Evolutionary conservation across 2,797 vertebrate species (phyloP).

Genomic region (Argya squamiceps): DNA sequence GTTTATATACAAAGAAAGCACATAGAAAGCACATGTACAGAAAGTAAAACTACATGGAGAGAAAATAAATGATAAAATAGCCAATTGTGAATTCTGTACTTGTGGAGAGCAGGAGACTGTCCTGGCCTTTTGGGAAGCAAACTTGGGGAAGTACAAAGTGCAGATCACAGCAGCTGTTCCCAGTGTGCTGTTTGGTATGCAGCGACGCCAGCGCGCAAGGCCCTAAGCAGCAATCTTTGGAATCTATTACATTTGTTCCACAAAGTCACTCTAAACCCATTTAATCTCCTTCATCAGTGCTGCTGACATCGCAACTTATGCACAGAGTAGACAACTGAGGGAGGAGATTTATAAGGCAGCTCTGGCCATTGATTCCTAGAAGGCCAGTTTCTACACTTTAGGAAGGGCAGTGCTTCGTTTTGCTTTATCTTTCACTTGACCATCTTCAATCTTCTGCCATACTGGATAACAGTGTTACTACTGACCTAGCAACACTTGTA

Average conservation of each 20-base stretch:
- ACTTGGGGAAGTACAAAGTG: background rate
- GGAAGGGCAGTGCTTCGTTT: background rate
- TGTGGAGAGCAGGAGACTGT: background rate
- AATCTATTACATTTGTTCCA: slow-evolving; percentile 48
- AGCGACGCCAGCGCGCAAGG: background rate
- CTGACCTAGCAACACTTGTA: background rate
- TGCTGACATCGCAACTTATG: slow-evolving; percentile 8
- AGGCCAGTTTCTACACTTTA: background rate
- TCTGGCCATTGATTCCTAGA: background rate
- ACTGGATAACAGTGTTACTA: background rate
- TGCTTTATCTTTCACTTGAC: background rate
- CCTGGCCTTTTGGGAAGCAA: background rate
- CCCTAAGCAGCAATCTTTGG: background rate
- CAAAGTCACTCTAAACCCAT: slow-evolving; percentile 31
- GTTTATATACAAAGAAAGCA: background rate
- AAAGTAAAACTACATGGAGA: background rate
- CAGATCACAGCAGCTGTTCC: background rate
- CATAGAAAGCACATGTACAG: background rate
- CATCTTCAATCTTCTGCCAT: background rate
- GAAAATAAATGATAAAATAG: background rate
- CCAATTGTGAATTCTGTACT: background rate
- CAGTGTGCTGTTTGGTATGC: slow-evolving; percentile 22
- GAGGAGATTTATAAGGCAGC: slow-evolving; percentile 30
- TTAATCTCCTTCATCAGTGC: slow-evolving; percentile 29
- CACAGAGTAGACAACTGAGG: background rate